A percentile compares a stretch with the other conserved stretches of the same genome.
phyloP scores from a whole-genome alignment of 2,888 invertebrate genomes.

The Pterostichus madidus region DNA sequence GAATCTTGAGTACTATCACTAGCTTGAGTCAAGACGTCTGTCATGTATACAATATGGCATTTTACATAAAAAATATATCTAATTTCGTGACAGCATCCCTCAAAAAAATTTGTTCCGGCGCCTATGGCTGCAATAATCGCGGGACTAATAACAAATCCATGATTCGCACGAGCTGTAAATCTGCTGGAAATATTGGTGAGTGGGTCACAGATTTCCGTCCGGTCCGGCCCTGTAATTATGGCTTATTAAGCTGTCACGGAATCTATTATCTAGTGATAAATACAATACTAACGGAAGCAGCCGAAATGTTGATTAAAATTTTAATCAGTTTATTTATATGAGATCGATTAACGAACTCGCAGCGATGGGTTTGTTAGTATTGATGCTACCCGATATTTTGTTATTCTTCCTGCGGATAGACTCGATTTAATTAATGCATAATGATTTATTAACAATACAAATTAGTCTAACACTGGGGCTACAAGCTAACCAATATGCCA shows the following conservation, averaged over 20 bases:
- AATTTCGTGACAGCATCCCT: not conserved
- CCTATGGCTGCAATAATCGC: not conserved
- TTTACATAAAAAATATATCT: no score
- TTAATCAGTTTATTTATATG: conserved; percentile 73
- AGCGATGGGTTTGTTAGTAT: conserved; percentile 45
- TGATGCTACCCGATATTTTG: conserved; percentile 18
- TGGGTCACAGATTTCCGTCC: conserved; percentile 57
- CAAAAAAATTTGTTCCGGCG: not conserved
- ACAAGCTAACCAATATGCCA: not conserved
- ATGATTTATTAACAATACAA: conserved; percentile 58
- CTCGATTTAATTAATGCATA: conserved; percentile 52
- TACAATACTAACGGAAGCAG: conserved; percentile 64
- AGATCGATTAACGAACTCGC: conserved; percentile 46
- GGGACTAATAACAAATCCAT: not conserved
- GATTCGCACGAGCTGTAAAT: conserved; percentile 39
- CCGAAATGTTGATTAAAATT: conserved; percentile 72
- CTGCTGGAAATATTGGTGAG: conserved; percentile 31
- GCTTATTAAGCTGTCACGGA: conserved; percentile 73
- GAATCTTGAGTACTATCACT: no score
- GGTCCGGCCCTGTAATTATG: conserved; percentile 71
- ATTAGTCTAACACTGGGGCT: conserved; percentile 38
- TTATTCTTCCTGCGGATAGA: conserved; percentile 34
- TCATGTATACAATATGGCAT: no score
- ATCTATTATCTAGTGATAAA: conserved; percentile 69
- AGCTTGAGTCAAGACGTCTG: no score